These are phyloP conservation scores for Ceyx cyanopectus DNA, from an alignment of 2,113 vertebrate genomes.

Conservation along the genomic window DNA sequence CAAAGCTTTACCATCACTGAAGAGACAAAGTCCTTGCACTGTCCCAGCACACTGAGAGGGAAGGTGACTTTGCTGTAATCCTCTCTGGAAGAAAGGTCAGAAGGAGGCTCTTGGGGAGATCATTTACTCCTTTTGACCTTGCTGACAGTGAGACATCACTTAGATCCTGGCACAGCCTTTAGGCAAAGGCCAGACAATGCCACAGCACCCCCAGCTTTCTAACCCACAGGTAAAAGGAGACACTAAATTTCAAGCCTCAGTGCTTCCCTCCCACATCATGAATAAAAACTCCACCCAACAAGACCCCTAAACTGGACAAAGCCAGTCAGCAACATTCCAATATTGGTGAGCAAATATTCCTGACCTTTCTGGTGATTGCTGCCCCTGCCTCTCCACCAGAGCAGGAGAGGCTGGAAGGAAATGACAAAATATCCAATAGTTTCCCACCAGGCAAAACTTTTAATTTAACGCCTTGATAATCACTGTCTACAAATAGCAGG, in stretches of 20 bases:
- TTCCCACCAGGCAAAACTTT: conserved; percentile 48
- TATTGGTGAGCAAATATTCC: conserved; percentile 56
- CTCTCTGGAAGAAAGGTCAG: not conserved
- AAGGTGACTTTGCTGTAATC: not conserved
- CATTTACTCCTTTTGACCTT: not conserved
- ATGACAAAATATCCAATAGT: conserved; percentile 61
- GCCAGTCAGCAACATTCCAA: conserved; percentile 2
- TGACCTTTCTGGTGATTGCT: conserved; percentile 68
- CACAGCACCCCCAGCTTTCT: not conserved
- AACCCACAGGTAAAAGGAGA: not conserved
- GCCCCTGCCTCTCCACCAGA: not conserved
- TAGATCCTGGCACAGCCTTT: not conserved
- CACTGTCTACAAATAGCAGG: conserved; percentile 51
- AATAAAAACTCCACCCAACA: not conserved
- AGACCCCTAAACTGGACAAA: not conserved
- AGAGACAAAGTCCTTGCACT: not conserved
- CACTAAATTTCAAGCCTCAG: conserved; percentile 45
- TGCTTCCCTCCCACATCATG: not conserved
- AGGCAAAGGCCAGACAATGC: not conserved
- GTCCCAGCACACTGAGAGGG: not conserved
- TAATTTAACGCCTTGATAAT: conserved; percentile 69
- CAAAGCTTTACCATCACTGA: not conserved
- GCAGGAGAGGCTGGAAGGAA: conserved; percentile 39
- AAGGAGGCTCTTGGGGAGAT: not conserved
- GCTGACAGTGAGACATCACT: not conserved